Evolutionary conservation across 2,888 invertebrate species (phyloP).

Genomic region (Folsomia candida): DNA sequence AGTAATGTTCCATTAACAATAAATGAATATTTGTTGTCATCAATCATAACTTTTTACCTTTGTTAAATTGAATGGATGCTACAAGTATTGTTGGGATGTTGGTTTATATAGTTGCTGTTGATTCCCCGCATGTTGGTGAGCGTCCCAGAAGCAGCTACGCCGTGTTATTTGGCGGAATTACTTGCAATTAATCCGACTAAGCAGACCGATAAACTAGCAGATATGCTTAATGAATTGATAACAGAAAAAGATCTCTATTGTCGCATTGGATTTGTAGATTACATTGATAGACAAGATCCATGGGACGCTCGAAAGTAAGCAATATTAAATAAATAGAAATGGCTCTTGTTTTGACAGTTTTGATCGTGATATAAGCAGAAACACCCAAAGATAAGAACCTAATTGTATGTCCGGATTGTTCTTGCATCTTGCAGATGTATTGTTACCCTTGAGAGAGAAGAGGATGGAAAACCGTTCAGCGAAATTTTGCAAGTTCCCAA

Average conservation of each 20-base stretch:
- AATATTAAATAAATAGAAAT: neutral
- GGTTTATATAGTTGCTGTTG: too few relatives aligned
- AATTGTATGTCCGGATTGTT: too few relatives aligned
- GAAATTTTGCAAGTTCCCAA: neutral
- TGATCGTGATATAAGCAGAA: too few relatives aligned
- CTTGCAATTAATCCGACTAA: neutral
- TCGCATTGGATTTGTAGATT: neutral
- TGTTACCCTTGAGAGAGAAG: neutral
- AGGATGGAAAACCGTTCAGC: neutral
- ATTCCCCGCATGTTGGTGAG: neutral
- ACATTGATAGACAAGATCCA: neutral
- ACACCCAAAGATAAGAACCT: too few relatives aligned
- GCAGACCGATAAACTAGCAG: neutral
- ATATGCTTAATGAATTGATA: neutral
- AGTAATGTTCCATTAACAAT: neutral
- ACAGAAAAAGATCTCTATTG: neutral
- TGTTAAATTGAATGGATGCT: too few relatives aligned
- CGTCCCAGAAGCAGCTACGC: neutral
- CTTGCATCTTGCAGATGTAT: neutral
- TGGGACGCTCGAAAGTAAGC: neutral
- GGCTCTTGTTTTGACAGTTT: too few relatives aligned
- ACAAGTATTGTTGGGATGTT: too few relatives aligned
- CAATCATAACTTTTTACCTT: too few relatives aligned
- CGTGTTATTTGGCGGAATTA: neutral
- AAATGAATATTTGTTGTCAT: too few relatives aligned